Conservation (phyloP, 2,888 invertebrate genomes). For the Drosophila pegasa region DNA sequence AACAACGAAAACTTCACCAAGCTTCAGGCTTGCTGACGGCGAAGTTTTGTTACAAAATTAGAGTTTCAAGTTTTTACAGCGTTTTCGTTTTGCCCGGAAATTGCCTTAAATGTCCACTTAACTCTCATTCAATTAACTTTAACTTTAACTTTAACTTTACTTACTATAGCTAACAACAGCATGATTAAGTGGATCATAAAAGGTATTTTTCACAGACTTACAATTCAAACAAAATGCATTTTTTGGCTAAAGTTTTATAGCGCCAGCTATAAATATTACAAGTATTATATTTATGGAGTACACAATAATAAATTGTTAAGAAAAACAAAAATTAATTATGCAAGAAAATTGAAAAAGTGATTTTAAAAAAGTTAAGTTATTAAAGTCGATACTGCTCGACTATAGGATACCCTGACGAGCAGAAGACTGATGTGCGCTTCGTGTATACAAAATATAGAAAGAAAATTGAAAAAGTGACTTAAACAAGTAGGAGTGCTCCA, state of each 20-base stretch:
- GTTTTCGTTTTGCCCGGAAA: slow-evolving; percentile 56
- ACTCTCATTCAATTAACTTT: slow-evolving; percentile 69
- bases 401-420: too few relatives aligned
- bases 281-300: background rate
- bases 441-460: too few relatives aligned
- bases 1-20: slow-evolving; percentile 15
- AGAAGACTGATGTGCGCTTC: too few relatives aligned
- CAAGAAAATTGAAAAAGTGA: background rate
- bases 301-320: background rate
- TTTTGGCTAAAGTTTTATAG: background rate
- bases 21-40: slow-evolving; percentile 27
- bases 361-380: too few relatives aligned
- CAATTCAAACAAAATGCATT: slow-evolving; percentile 45
- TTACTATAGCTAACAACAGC: slow-evolving; percentile 35
- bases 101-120: slow-evolving; percentile 73
- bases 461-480: too few relatives aligned
- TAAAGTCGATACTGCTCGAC: too few relatives aligned
- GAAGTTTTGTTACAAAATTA: slow-evolving; percentile 53
- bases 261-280: too few relatives aligned
- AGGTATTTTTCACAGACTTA: slow-evolving; percentile 4
- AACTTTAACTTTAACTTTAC: slow-evolving; percentile 62
- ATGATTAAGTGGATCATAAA: slow-evolving; percentile 15
- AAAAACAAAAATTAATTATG: background rate
- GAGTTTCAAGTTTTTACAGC: slow-evolving; percentile 50
- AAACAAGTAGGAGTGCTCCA: too few relatives aligned